Conservation (phyloP, 1,140 invertebrate genomes). For the Antheraea pernyi region DNA sequence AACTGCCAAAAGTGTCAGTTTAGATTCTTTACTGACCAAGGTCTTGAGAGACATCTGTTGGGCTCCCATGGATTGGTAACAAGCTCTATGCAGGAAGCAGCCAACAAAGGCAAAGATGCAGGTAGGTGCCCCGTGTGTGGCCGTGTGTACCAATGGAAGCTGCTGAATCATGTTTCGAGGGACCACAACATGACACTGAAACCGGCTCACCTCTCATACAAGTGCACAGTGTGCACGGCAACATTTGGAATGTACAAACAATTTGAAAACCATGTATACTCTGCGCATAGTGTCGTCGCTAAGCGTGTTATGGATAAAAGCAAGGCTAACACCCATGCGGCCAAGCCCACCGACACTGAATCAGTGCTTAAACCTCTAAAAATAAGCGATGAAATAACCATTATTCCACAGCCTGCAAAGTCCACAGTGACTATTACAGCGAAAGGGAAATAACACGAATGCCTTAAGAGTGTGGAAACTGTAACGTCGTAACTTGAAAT, state of each 20-base stretch:
- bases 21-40: constrained; percentile 87
- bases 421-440: constrained; percentile 65
- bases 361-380: constrained; percentile 90
- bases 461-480: constrained; percentile 42
- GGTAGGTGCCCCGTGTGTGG: constrained; percentile 96
- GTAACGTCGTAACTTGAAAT: constrained; percentile 20
- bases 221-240: constrained; percentile 96
- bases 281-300: constrained; percentile 93
- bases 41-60: constrained; percentile 94
- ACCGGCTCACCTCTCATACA: constrained; percentile 95
- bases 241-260: constrained; percentile 98
- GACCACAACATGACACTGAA: constrained; percentile 96
- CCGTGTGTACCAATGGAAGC: constrained; percentile 95
- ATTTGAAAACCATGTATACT: constrained; percentile 97
- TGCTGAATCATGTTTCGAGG: constrained; percentile 93
- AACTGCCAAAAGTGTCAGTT: constrained; percentile 93
- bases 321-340: constrained; percentile 62
- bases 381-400: constrained; percentile 96
- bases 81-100: constrained; percentile 97
- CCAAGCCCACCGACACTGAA: constrained; percentile 81
- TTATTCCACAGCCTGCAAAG: constrained; percentile 91
- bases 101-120: constrained; percentile 96
- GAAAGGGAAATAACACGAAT: constrained; percentile 69
- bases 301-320: constrained; percentile 92
- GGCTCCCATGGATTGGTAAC: constrained; percentile 97